phyloP scores from a whole-genome alignment of 1,140 invertebrate genomes.

The Callitettix versicolor region DNA sequence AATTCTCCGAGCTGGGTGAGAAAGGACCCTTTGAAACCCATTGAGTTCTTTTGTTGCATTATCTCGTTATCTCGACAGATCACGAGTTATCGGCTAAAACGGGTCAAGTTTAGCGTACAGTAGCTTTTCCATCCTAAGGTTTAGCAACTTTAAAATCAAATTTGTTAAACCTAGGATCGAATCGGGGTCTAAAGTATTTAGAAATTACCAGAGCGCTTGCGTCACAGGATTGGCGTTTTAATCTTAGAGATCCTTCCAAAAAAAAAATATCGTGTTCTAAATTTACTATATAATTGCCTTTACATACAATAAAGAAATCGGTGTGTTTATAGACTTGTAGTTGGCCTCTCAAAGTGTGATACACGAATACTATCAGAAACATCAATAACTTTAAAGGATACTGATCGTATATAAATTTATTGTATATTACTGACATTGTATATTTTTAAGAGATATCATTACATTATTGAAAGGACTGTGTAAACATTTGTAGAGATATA shows the following conservation, averaged over 20 bases:
- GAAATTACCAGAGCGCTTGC: too few species aligned
- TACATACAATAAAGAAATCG: neutral
- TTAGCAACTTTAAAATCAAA: constrained; percentile 3
- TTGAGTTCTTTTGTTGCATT: neutral
- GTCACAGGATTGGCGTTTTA: neutral
- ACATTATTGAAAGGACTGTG: too few species aligned
- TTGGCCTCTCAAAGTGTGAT: too few species aligned
- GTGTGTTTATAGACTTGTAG: neutral
- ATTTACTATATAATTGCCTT: constrained; percentile 1
- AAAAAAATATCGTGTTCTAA: neutral
- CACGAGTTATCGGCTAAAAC: constrained; percentile 18
- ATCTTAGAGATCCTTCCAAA: neutral
- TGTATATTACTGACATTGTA: too few species aligned
- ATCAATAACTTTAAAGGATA: too few species aligned
- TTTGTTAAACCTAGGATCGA: constrained; percentile 2
- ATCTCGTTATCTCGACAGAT: constrained; percentile 14
- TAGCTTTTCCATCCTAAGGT: constrained; percentile 2
- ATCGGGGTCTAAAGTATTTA: constrained; percentile 1
- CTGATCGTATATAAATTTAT: too few species aligned
- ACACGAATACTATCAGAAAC: too few species aligned
- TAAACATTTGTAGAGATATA: too few species aligned
- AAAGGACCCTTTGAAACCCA: neutral
- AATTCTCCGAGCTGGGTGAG: too few species aligned
- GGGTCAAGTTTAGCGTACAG: constrained; percentile 14
- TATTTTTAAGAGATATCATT: too few species aligned